These are phyloP conservation scores for Pogonocherus hispidulus DNA, from an alignment of 2,888 invertebrate genomes.

Conservation along the genomic window DNA sequence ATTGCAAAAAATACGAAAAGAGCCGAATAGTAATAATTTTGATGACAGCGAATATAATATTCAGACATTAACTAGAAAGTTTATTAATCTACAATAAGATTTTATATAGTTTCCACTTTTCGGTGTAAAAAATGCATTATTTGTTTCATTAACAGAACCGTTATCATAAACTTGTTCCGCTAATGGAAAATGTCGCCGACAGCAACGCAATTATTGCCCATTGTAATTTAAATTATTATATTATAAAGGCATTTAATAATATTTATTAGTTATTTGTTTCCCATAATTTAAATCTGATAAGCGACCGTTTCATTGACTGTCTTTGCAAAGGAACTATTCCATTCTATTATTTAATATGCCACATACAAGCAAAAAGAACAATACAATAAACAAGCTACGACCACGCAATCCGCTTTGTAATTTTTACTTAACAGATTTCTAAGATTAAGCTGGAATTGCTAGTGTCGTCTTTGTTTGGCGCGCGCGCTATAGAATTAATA, in stretches of 20 bases:
- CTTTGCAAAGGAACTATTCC: not conserved
- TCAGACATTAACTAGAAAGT: too few species aligned
- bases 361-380: constrained; percentile 2
- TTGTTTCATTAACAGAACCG: too few species aligned
- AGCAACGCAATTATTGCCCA: not conserved
- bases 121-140: too few species aligned
- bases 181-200: not conserved
- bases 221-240: not conserved
- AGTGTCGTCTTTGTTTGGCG: not conserved
- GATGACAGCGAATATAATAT: too few species aligned
- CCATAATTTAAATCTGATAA: not conserved
- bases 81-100: too few species aligned
- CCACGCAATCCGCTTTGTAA: constrained; percentile 13
- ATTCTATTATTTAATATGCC: constrained; percentile 6
- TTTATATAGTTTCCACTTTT: too few species aligned
- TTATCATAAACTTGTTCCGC: not conserved
- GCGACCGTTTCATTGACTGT: not conserved
- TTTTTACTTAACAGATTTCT: constrained; percentile 19
- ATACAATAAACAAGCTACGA: constrained; percentile 13
- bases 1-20: too few species aligned
- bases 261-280: not conserved
- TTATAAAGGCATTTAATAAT: not conserved
- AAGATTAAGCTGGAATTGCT: constrained; percentile 2
- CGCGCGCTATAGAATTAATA: not conserved
- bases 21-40: too few species aligned